Evolutionary conservation across 1,140 invertebrate species (phyloP).

Genomic region (Nebria ingens): DNA sequence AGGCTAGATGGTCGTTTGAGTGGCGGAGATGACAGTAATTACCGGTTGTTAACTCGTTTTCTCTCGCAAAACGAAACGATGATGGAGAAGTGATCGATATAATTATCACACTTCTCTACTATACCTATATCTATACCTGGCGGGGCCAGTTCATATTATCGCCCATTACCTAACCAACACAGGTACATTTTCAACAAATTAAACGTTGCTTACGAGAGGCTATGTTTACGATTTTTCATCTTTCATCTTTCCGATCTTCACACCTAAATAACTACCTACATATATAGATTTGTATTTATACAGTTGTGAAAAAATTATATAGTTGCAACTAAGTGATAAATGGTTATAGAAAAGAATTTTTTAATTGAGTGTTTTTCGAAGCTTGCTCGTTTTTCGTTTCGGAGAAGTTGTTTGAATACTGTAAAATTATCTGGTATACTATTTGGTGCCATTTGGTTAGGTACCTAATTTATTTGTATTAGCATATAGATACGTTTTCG

Average conservation of each 20-base stretch:
- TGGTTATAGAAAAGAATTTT: no score
- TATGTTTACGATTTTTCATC: no score
- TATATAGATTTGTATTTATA: conserved; percentile 1
- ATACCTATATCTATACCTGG: background rate
- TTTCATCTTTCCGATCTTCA: background rate
- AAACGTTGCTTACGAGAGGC: background rate
- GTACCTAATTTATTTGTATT: no score
- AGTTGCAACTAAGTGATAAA: background rate
- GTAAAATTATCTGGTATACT: no score
- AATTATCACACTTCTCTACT: conserved; percentile 5
- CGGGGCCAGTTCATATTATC: background rate
- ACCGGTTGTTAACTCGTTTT: background rate
- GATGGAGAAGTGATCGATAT: conserved; percentile 3
- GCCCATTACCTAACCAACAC: no score
- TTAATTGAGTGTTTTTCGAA: no score
- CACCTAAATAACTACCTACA: background rate
- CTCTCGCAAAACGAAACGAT: background rate
- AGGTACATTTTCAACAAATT: background rate
- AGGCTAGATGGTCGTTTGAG: background rate
- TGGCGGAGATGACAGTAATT: conserved; percentile 1
- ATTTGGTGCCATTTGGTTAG: no score
- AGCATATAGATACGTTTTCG: no score
- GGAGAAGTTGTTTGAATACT: no score
- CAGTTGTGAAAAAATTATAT: background rate
- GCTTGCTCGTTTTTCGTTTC: no score